Evolutionary conservation across 2,113 vertebrate species (phyloP).

Genomic region (Saimiri boliviensis): DNA sequence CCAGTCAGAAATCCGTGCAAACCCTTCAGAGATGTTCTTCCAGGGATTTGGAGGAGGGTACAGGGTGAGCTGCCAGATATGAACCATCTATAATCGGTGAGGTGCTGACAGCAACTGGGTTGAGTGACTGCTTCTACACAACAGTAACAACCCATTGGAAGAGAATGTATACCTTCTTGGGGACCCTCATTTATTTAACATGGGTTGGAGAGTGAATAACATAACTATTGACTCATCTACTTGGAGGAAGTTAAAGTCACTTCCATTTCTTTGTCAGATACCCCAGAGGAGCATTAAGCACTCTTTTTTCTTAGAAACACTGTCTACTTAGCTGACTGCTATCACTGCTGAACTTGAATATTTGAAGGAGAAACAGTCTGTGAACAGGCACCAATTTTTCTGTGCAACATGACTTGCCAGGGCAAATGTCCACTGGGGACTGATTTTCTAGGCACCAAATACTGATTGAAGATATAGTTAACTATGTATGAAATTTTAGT

Average conservation of each 20-base stretch:
- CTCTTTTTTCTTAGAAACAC: slow-evolving; percentile 60
- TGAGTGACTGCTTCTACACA: slow-evolving; percentile 43
- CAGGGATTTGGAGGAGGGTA: background rate
- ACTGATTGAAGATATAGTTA: slow-evolving; percentile 66
- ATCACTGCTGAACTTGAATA: slow-evolving; percentile 53
- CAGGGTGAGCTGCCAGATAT: background rate
- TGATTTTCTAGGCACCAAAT: slow-evolving; percentile 61
- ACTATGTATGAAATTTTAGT: slow-evolving; percentile 74
- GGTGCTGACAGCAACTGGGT: slow-evolving; percentile 25
- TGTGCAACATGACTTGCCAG: slow-evolving; percentile 5
- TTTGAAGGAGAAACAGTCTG: slow-evolving; percentile 62
- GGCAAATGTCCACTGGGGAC: slow-evolving; percentile 60
- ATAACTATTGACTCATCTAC: slow-evolving; percentile 49
- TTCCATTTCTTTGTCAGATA: slow-evolving; percentile 50
- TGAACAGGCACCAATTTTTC: slow-evolving; percentile 23
- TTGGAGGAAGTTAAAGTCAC: slow-evolving; percentile 59
- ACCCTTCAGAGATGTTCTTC: slow-evolving; percentile 44
- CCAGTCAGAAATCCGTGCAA: background rate
- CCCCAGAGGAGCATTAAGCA: slow-evolving; percentile 30
- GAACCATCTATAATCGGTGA: slow-evolving; percentile 3
- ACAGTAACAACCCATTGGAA: slow-evolving; percentile 23
- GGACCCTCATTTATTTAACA: slow-evolving; percentile 62
- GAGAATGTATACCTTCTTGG: slow-evolving; percentile 50
- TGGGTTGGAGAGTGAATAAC: slow-evolving; percentile 51
- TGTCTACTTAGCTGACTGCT: background rate